Evolutionary conservation across 2,113 vertebrate genomes (phyloP).

Genomic region (Lates calcarifer): DNA sequence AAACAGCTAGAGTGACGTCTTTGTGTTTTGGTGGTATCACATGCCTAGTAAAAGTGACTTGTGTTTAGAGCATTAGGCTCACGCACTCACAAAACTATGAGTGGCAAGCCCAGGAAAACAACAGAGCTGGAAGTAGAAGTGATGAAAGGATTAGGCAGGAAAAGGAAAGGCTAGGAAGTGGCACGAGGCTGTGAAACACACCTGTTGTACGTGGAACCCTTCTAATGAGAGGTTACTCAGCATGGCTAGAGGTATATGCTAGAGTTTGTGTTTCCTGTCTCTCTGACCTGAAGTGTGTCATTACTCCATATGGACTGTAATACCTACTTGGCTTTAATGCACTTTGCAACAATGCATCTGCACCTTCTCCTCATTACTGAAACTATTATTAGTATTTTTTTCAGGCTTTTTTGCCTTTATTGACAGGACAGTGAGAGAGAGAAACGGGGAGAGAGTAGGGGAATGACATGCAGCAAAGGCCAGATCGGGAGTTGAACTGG

Average conservation of each 20-base stretch:
- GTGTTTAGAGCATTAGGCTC: constrained; percentile 6
- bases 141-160: background rate
- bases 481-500: too few species aligned
- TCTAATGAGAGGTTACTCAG: background rate
- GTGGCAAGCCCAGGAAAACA: background rate
- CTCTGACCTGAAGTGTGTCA: background rate
- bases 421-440: too few species aligned
- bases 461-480: too few species aligned
- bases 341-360: too few species aligned
- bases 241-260: background rate
- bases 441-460: too few species aligned
- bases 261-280: background rate
- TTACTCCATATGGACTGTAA: background rate
- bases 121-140: background rate
- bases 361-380: too few species aligned
- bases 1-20: constrained; percentile 24
- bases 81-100: background rate
- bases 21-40: constrained; percentile 11
- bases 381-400: too few species aligned
- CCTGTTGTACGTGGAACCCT: background rate
- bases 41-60: constrained; percentile 4
- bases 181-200: background rate
- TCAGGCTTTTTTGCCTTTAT: too few species aligned
- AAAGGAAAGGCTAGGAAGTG: background rate
- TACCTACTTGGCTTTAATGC: background rate